These are phyloP conservation scores for Lichenostomus cassidix DNA, from an alignment of 2,113 vertebrate genomes.

Conservation along the genomic window DNA sequence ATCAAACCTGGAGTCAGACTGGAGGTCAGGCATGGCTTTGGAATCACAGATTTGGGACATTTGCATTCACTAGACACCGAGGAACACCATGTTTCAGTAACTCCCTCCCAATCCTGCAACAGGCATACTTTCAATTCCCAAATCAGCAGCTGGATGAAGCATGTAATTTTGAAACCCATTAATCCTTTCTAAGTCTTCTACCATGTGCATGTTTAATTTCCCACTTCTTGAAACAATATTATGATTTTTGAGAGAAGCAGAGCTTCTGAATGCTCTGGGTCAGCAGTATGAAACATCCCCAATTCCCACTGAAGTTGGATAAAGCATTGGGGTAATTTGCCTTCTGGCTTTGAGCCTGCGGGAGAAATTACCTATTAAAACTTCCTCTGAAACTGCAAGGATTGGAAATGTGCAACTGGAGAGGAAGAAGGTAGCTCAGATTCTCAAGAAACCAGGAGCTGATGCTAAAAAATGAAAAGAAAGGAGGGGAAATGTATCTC, in stretches of 20 bases:
- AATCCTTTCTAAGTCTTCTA: slow-evolving; percentile 20
- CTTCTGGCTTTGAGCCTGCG: slow-evolving; percentile 15
- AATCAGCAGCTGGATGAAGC: slow-evolving; percentile 30
- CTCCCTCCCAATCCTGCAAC: neutral
- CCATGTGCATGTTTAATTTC: neutral
- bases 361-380: slow-evolving; percentile 31
- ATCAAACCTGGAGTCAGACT: neutral
- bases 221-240: slow-evolving; percentile 8
- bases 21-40: neutral
- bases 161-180: slow-evolving; percentile 9
- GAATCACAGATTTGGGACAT: neutral
- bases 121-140: slow-evolving; percentile 1
- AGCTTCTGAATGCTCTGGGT: neutral
- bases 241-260: neutral
- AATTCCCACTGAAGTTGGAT: neutral
- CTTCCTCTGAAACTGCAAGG: slow-evolving; percentile 1
- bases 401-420: neutral
- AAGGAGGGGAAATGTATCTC: neutral
- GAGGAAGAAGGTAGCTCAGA: neutral
- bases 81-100: neutral
- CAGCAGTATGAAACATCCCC: neutral
- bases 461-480: neutral
- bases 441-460: neutral
- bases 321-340: slow-evolving; percentile 21
- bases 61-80: neutral